phyloP scores from a whole-genome alignment of 2,113 vertebrate genomes.

The Trachemys scripta region DNA sequence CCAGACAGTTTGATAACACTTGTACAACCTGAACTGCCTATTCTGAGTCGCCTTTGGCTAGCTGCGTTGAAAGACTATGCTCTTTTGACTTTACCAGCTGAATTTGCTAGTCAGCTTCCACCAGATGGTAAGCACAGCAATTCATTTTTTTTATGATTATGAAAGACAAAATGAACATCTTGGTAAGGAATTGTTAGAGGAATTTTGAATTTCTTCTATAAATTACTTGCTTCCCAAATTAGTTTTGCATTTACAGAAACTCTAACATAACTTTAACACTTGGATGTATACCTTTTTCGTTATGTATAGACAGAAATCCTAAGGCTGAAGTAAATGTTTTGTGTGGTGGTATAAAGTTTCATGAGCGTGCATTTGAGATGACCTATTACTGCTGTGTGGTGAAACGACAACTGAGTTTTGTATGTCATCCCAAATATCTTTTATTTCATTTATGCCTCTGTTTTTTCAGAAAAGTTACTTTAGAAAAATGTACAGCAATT shows the following conservation, averaged over 20 bases:
- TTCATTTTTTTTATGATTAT: neutral
- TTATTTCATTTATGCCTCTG: neutral
- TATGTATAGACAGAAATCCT: neutral
- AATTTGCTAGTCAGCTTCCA: constrained; percentile 98
- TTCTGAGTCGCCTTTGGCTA: constrained; percentile 95
- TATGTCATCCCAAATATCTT: neutral
- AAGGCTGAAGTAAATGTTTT: neutral
- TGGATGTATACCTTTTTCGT: neutral
- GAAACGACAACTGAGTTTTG: neutral
- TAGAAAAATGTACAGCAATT: neutral
- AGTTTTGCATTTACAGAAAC: neutral
- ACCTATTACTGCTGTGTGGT: neutral
- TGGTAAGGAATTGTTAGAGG: neutral
- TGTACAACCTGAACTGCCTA: constrained; percentile 94
- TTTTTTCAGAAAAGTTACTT: neutral
- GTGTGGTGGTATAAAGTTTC: neutral
- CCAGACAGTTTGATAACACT: constrained; percentile 96
- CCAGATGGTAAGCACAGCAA: constrained; percentile 87
- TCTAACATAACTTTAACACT: neutral
- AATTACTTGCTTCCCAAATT: neutral
- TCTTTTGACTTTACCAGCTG: constrained; percentile 93
- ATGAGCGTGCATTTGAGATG: neutral
- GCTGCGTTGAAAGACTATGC: constrained; percentile 95
- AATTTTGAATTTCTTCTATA: neutral
- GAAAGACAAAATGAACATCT: neutral